phyloP scores from a whole-genome alignment of 2,888 invertebrate species.

The Halictus quadricinctus region DNA sequence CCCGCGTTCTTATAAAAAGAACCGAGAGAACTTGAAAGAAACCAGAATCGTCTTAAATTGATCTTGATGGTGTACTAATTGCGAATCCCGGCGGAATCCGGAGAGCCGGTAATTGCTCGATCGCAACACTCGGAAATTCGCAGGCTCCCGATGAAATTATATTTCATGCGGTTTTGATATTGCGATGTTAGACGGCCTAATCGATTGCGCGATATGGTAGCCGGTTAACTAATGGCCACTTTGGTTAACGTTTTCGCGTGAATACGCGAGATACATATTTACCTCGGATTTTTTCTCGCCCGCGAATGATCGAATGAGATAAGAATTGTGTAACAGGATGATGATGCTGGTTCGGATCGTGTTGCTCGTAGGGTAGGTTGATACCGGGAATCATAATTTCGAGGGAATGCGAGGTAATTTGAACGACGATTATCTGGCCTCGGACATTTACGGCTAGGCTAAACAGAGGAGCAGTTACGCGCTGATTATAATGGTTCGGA shows the following conservation, averaged over 20 bases:
- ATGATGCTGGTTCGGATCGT: neutral
- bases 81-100: neutral
- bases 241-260: neutral
- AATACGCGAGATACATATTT: neutral
- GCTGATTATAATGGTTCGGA: neutral
- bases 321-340: neutral
- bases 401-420: neutral
- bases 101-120: neutral
- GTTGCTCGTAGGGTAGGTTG: neutral
- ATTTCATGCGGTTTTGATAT: neutral
- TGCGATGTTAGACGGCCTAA: neutral
- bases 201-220: neutral
- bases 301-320: neutral
- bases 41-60: neutral
- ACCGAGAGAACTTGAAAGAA: neutral
- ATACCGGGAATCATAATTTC: neutral
- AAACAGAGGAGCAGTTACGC: neutral
- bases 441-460: neutral
- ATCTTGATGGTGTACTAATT: conserved; percentile 12
- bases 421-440: conserved; percentile 9
- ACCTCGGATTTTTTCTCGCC: neutral
- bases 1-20: neutral
- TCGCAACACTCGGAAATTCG: neutral
- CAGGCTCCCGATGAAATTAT: neutral
- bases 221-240: neutral